Evolutionary conservation across 2,113 vertebrate genomes (phyloP), one percentile per base, ranked within the genome.

Genomic region (Takifugu bimaculatus): DNA sequence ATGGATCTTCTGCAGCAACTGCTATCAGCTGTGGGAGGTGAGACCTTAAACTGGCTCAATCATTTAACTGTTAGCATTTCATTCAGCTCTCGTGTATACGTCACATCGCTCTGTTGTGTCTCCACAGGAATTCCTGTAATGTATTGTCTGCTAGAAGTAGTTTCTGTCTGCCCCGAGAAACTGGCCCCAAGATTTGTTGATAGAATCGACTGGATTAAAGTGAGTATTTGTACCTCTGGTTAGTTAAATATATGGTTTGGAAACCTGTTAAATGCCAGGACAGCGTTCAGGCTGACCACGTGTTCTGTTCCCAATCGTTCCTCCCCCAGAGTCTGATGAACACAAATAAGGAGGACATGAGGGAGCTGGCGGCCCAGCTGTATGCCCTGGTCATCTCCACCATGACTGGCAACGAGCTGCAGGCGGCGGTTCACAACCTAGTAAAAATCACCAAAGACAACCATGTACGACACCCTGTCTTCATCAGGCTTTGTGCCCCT

Each of bases 171-270:
- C 80, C 96, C 96, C 26, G 92, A 97, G 78, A 96, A 95, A 77
- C 85, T 99, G 63, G 94, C 96, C 43, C 67, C 88, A 15, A 93
- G 90, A 86, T 96, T 97, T 86, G 78, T 91, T 51, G 93, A 95
- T 72, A 98, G 91, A 91, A 94, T 94, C 52, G 95, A 98, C 78
- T 99, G 97, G 97, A 97, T 99, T 78, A 98, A 97, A 92, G 97
- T 99, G 88, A 86, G 78, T 7, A 29, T 64, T 26, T 60, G 29
- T 10, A 20, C 20, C 20, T 20, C 20, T 20, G 20, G 20, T 20
- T 20, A 20, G 20, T 20, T 20, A 50, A 26, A 26, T 11, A 52
- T 26, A 14, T 28, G 26, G 9, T 52, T 26, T 26, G 10, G 25
- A 26, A 20, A 20, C 20, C 20, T 20, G 20, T 20, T 20, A 20